These are phyloP conservation scores for Tachycineta bicolor DNA, from an alignment of 2,113 vertebrate genomes.

Conservation along the genomic window DNA sequence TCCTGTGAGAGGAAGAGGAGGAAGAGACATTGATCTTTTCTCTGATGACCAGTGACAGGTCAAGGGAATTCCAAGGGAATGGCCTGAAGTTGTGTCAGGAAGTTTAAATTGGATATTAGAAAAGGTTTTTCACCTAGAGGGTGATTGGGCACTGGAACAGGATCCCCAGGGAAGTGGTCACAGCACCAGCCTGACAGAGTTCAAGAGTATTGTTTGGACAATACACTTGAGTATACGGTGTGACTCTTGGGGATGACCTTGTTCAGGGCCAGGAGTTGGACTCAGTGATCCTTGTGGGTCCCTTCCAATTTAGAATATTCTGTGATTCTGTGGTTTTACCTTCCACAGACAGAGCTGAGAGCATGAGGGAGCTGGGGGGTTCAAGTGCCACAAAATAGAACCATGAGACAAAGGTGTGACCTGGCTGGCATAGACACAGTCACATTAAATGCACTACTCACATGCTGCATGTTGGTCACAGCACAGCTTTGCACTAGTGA, in stretches of 20 bases:
- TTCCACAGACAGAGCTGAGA: not conserved
- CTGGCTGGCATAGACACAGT: not conserved
- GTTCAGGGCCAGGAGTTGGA: not conserved
- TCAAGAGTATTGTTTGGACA: not conserved
- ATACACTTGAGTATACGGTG: not conserved
- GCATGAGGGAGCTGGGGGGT: rapidly evolving
- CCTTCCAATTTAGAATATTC: not conserved
- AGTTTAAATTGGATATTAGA: not conserved
- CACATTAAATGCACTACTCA: not conserved
- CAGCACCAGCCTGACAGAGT: not conserved
- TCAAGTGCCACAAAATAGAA: not conserved
- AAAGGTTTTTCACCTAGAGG: not conserved
- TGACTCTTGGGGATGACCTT: not conserved
- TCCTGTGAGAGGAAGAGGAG: not conserved
- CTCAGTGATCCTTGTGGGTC: not conserved
- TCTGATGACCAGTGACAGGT: not conserved
- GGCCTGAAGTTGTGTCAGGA: not conserved
- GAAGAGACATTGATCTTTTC: not conserved
- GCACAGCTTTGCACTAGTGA: not conserved
- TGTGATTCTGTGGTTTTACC: not conserved
- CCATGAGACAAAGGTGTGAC: not conserved
- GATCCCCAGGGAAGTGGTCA: not conserved
- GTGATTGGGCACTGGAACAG: not conserved
- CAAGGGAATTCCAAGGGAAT: not conserved
- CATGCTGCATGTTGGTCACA: not conserved